Evolutionary conservation across 2,888 invertebrate genomes (phyloP), one percentile per base, ranked within the genome.

Genomic region (Chymomyza fuscimana): DNA sequence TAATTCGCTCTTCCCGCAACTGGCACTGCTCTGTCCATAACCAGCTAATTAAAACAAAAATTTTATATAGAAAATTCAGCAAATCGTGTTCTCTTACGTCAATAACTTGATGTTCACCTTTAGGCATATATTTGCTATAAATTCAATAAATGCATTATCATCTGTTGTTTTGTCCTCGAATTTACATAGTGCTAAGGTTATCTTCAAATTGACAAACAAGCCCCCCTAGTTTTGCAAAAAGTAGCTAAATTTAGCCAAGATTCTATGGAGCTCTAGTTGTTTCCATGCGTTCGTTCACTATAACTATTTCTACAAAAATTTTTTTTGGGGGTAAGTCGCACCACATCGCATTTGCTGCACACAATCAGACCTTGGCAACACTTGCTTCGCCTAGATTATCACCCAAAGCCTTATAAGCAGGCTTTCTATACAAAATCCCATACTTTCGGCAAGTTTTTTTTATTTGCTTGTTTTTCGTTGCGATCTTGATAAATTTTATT

Each of bases 321-420:
- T 32, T 3, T 69, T 40, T 32, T 56, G 61, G 56, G 60, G 68
- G 51, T 65, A 65, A 58, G 51, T 66, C 32, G 59, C 52, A 68
- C 76, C 80, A 70, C 66, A 70, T 71, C 5, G 22, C 36, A 16
- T 10, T 19, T 15, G 32, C 40, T 12, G 10, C 36, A 61, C 16
- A 2, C 62, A 62, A 87, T 85, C 87, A 87, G 84, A 75, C 85
- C 85, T 66, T 78, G 85, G 71, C 82, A 85, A 87, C 87, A 58
- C 61, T 19, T 54, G 7, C 19, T 58, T 25, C 63, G 69, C 69
- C 50, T 60, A 73, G 67, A 52, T 32, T 65, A 73, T 76, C 76
- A 70, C 51, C 63, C 64, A 15, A 29, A 51, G 62, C 16, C 40
- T 46, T 12, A 10, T 46, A 46, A 46, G 40, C 51, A 65, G 40